Evolutionary conservation across 2,797 vertebrate species (phyloP), one percentile per base, ranked within the genome.

Genomic region (Rhabdomys pumilio): DNA sequence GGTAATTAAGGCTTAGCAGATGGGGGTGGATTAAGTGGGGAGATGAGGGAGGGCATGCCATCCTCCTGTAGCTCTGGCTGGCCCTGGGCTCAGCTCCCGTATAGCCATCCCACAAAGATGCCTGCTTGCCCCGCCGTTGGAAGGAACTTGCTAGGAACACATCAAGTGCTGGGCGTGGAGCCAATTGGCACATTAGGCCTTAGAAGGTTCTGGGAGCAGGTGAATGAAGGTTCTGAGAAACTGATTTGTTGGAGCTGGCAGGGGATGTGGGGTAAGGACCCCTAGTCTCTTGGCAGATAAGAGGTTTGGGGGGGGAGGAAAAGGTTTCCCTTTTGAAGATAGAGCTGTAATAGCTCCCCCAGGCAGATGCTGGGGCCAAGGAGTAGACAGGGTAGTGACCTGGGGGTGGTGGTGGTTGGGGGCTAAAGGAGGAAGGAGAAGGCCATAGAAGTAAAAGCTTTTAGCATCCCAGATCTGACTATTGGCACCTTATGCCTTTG

Each of bases 1-100:
- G 87, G 80, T 97, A 94, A 98, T 98, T 98, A 98, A 97, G 97
- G 97, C 95, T 55, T 96, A 97, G 97, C 97, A 98, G 97, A 98
- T 98, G 98, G 97, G 96, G 92, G 91, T 95, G 94, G 97, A 98
- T 98, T 98, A 97, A 95, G 81, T 20, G n/a, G 95, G 84, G 93
- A 77, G 47, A 65, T n/a, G 38, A 91, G 88, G 29, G n/a, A 14
- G 44, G 76, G 80, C 84, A 17, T 93, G 82, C 84, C 47, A 76
- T 82, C 82, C 82, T 63, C 80, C 5, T 53, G 81, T 57, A 65
- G 75, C 76, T 94, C 94, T 86, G 82, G 80, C 82, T 57, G 69
- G 79, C 83, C 79, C 59, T 65, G 53, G 59, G 69, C 90, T 96
- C 79, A 67, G 94, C 53, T 89, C 53, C 91, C 47, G 65, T 31